Base-by-base conservation (phyloP, 2,797 vertebrate genomes). In the Yasuhikotakia modesta region DNA sequence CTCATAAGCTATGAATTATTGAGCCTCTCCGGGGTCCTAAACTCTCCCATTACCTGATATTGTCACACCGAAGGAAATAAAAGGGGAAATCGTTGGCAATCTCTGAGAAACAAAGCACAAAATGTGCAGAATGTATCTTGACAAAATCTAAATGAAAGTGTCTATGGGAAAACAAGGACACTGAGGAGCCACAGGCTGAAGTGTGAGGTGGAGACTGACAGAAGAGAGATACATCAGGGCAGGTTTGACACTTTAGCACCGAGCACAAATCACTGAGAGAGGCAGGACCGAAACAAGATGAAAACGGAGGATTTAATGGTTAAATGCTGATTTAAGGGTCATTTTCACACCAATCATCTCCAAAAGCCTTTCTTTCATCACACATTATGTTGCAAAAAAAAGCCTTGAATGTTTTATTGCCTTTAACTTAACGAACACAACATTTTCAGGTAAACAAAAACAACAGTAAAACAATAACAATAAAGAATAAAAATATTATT, bases 131-230 rank as follows among this genome's bases (percentile, higher is more conserved):
- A 88, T 84, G 82, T 92, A 93, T 94, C 92, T 93, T 92, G 91
- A 93, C 91, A 92, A 92, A 86, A 93, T 93, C 93, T 93, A 92
- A 93, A 93, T 94, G 85, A 89, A 93, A 92, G 81, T 92, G 89
- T 92, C 90, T 87, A 70, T 68, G 79, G 52, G 81, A 87, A 87
- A 90, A 87, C 85, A 83, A 86, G 85, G 74, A 79, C 83, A 63
- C 76, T 87, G 82, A 82, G 82, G 83, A 87, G 82, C 81, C 10
- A 79, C 68, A 85, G 39, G 68, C 76, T 71, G 77, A 48, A 80
- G 86, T 71, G 87, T 79, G 82, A 85, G 76, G 81, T 10, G 63
- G 73, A 83, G 81, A 89, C 85, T 66, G 80, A 87, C 86, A 79
- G 39, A 12, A 81, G 81, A 89, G 81, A 88, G 90, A 92, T 88